phyloP scores from a whole-genome alignment of 2,797 vertebrate species.

The Hafferia zeledoni region DNA sequence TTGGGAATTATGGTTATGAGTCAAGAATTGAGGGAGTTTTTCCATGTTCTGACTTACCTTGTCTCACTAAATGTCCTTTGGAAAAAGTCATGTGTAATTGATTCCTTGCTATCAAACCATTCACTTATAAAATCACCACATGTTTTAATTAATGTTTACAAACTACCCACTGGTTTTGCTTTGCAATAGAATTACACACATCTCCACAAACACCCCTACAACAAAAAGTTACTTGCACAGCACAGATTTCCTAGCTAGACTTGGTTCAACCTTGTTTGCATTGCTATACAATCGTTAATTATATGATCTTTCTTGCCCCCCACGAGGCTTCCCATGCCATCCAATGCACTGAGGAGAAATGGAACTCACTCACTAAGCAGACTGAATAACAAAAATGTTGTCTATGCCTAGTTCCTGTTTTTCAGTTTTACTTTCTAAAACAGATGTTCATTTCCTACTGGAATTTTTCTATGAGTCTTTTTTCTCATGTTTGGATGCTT shows the following conservation, averaged over 20 bases:
- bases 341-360: not conserved
- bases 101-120: not conserved
- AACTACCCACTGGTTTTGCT: not conserved
- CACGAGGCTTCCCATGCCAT: not conserved
- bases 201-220: not conserved
- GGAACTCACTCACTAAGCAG: not conserved
- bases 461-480: not conserved
- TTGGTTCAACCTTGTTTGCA: not conserved
- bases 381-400: not conserved
- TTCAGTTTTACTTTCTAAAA: not conserved
- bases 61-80: not conserved
- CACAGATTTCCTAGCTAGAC: not conserved
- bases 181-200: not conserved
- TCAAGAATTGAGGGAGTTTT: not conserved
- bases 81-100: not conserved
- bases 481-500: not conserved
- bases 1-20: not conserved
- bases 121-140: not conserved
- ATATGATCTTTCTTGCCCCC: not conserved
- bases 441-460: not conserved
- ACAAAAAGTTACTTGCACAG: not conserved
- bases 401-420: not conserved
- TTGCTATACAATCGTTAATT: not conserved
- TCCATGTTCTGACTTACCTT: not conserved
- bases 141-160: constrained; percentile 6